These are phyloP conservation scores for Xenopus borealis DNA, from an alignment of 2,113 vertebrate species.

Conservation along the genomic window DNA sequence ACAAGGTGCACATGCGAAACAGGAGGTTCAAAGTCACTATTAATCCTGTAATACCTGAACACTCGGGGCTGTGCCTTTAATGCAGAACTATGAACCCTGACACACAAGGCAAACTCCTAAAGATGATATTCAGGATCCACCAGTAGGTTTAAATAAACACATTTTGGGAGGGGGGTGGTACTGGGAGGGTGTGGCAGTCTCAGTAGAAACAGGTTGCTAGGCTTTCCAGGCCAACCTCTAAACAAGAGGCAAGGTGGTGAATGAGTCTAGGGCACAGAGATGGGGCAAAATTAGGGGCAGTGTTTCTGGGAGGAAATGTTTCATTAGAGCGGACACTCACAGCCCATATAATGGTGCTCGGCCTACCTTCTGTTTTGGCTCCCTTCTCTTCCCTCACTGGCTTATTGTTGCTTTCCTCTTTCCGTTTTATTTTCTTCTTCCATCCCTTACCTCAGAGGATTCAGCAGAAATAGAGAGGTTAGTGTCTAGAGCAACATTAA, in stretches of 20 bases:
- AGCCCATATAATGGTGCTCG: no score
- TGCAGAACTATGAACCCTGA: neutral
- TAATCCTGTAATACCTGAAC: no score
- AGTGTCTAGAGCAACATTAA: neutral
- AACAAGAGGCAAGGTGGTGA: no score
- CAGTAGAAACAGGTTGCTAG: neutral
- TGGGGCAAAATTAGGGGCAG: no score
- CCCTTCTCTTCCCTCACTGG: neutral
- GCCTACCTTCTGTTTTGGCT: neutral
- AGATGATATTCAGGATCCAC: neutral
- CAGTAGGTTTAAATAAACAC: neutral
- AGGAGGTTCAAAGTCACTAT: no score
- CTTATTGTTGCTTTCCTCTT: constrained; percentile 23
- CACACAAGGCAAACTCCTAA: neutral
- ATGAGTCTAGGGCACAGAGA: no score
- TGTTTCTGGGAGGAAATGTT: no score
- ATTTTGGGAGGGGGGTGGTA: neutral
- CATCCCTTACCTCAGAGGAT: constrained; percentile 31
- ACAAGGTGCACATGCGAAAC: no score
- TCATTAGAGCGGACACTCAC: no score
- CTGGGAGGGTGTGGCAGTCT: neutral
- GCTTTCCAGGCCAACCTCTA: no score
- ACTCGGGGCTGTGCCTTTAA: neutral
- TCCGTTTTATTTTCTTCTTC: constrained; percentile 38
- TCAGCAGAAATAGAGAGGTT: neutral